These are phyloP conservation scores for Corythaixoides concolor DNA, from an alignment of 2,113 vertebrate species.

Conservation along the genomic window DNA sequence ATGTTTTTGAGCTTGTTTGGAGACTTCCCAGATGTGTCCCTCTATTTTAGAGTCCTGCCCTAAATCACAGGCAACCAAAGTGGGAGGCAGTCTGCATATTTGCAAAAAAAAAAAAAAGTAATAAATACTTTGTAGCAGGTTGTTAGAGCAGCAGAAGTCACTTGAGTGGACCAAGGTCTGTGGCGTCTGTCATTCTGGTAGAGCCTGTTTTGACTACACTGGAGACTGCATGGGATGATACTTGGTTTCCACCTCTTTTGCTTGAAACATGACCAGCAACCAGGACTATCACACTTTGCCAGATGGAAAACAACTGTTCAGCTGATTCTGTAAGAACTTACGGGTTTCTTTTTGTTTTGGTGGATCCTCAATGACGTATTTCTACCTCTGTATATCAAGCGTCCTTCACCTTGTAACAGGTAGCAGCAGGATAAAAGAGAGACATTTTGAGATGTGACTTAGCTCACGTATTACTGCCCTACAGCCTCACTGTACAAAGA, in stretches of 20 bases:
- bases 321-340: not conserved
- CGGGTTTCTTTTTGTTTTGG: not conserved
- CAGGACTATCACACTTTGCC: not conserved
- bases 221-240: not conserved
- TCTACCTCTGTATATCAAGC: not conserved
- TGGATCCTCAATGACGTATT: not conserved
- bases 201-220: not conserved
- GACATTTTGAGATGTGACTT: not conserved
- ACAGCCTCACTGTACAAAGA: conserved; percentile 10
- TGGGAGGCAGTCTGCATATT: not conserved
- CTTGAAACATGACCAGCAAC: not conserved
- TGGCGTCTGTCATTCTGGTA: not conserved
- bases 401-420: not conserved
- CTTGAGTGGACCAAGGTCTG: not conserved
- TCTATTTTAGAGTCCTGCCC: not conserved
- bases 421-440: not conserved
- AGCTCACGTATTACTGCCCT: conserved; percentile 17
- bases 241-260: not conserved
- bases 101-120: not conserved
- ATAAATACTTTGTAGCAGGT: not conserved
- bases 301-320: not conserved
- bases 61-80: not conserved
- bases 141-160: not conserved
- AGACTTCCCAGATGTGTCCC: not conserved
- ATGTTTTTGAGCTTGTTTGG: not conserved